Base-by-base conservation (phyloP, 2,888 invertebrate species). In the Sclerodermus sp. region DNA sequence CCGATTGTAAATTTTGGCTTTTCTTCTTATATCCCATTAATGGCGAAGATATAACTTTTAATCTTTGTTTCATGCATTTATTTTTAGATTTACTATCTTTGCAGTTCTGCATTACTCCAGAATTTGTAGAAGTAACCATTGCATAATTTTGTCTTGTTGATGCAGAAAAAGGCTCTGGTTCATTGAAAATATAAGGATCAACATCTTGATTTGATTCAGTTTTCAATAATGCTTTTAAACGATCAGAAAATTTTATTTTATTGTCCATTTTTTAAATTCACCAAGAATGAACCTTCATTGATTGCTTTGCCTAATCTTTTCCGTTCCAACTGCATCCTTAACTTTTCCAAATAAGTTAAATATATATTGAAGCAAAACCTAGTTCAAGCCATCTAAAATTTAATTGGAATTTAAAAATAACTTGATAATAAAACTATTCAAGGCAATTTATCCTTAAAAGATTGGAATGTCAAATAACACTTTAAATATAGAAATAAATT, bases 171-270 rank as follows among this genome's bases (percentile, higher is more conserved):
- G 76, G 71, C 58, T 80, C 80, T 2, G 78, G 77, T 51, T 81
- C 81, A 57, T 79, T 78, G 65, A 81, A 81, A 48, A 80, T 74
- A 54, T 81, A 81, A 1, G 81, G 81, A 70, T 81, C 81, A 50
- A 77, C 78, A 56, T 75, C 73, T 55, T 75, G 71, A 31, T 70
- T 73, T 30, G 71, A 57, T 51, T 79, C 79, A 31, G 73, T 72
- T 67, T 79, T 79, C 32, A 77, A 67, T 47, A 80, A 67, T 48
- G 79, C 78, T 62, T 80, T 79, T 47, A 79, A 66, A 51, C 79
- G 76, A 61, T 81, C 81, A 34, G 79, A 73, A 67, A 80, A 80
- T 58, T 79, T 79, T 51, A 80, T 67, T 67, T 79, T 80, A 74
- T 68, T 77, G 68, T 77, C 78, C 76, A 79, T 77, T 63, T 68